Percentiles rank a stretch among this genome's conserved stretches.
Evolutionary conservation across 2,113 vertebrate species (phyloP).

Genomic region (Sylvia atricapilla): DNA sequence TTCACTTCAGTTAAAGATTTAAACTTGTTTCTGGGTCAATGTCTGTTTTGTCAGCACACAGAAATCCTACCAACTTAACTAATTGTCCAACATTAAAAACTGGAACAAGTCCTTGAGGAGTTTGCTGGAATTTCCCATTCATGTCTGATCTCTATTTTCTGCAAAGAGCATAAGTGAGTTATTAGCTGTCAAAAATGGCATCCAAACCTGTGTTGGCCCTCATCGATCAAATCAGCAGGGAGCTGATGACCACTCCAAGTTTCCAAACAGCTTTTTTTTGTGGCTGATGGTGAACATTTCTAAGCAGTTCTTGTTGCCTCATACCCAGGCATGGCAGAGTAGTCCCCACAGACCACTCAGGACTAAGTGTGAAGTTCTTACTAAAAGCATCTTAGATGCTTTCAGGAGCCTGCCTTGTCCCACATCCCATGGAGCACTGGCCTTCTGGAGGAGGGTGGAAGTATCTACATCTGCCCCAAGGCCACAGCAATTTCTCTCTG

Average conservation of each 20-base stretch:
- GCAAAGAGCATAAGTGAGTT: not conserved
- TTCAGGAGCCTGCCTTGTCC: not conserved
- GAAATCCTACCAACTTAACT: not conserved
- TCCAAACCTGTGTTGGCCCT: not conserved
- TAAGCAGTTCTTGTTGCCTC: not conserved
- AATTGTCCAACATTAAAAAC: not conserved
- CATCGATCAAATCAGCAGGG: not conserved
- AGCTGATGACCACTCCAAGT: not conserved
- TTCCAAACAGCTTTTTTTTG: not conserved
- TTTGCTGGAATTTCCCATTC: not conserved
- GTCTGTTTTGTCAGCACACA: not conserved
- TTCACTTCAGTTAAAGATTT: not conserved
- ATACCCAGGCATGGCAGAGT: not conserved
- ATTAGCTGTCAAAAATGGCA: not conserved
- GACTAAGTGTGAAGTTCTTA: not conserved
- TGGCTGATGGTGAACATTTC: not conserved
- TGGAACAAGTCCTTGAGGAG: not conserved
- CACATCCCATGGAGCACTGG: fast-evolving
- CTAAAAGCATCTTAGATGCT: not conserved
- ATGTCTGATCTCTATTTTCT: not conserved
- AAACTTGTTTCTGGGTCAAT: not conserved
- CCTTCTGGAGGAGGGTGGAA: not conserved
- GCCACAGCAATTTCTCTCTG: not conserved
- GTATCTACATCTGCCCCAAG: not conserved
- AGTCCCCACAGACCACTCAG: not conserved